A percentile compares a stretch with the other conserved stretches of the same genome.
Conservation (phyloP, 2,113 vertebrate genomes). For the Columba livia region DNA sequence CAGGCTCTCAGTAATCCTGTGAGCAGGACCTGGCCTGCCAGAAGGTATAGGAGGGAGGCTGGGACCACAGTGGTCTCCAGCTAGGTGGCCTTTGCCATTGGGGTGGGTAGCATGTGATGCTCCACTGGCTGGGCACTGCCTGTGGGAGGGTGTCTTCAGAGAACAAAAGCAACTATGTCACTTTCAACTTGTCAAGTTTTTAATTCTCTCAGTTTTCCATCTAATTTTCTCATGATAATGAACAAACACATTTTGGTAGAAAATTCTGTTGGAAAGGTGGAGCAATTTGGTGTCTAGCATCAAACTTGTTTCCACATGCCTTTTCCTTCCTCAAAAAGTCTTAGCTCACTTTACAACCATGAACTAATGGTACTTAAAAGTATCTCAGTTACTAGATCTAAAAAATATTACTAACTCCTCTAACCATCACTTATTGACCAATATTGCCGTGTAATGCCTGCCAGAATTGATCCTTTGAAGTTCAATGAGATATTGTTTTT, state of each 20-base stretch:
- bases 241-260: background rate
- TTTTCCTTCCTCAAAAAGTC: background rate
- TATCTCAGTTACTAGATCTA: background rate
- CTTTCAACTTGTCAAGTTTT: background rate
- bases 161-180: background rate
- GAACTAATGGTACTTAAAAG: background rate
- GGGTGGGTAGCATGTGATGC: fast-evolving
- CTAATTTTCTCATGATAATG: background rate
- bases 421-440: background rate
- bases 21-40: fast-evolving
- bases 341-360: background rate
- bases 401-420: background rate
- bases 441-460: background rate
- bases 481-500: background rate
- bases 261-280: background rate
- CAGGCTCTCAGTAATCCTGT: background rate
- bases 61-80: background rate
- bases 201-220: background rate
- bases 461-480: background rate
- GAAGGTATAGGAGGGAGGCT: background rate
- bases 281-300: background rate
- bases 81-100: background rate
- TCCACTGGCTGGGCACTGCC: fast-evolving
- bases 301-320: background rate
- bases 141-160: background rate